Base-by-base conservation (phyloP, 2,888 invertebrate species). In the Lasioglossum pauxillum region DNA sequence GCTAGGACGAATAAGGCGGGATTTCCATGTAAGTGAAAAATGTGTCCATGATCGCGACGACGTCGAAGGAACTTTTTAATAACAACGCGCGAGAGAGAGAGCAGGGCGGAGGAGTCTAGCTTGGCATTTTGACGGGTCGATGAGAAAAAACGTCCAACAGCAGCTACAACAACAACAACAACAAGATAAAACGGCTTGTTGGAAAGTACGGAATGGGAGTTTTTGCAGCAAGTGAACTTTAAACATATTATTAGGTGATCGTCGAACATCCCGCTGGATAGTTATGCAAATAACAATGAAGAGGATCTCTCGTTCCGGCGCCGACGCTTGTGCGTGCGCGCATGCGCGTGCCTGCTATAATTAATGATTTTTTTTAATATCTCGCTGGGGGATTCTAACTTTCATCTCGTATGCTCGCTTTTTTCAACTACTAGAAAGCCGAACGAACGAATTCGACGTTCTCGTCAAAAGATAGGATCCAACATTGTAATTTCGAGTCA, bases 111-210 rank as follows among this genome's bases (percentile, higher is more conserved):
- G 14, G 64, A 49, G n/a, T 72, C 78, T 35, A 74, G 69, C 49
- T 44, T 38, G 75, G 44, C 53, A 78, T 80, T 80, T 73, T 74
- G 74, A 80, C 76, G 75, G 80, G 57, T 80, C 79, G 81, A 75
- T 71, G 72, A 49, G 31, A 72, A 74, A 76, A 44, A 72, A 73
- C 72, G 73, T 53, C 72, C 16, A 7, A 16, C 31, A n/a, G 7
- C 64, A 31, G 31, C 31, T 27, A 14, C 44, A 23, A 44, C 38
- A 69, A 69, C 75, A 69, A 69, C 75, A 78, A 81, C 78, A 85
- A 86, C 81, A 85, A 83, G 83, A 83, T 87, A 78, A 86, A 87
- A 86, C 78, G 83, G 80, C 73, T 83, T 76, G 86, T 86, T 86
- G 71, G 83, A 86, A 82, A 83, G 72, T 74, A 78, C 72, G 74